Percentiles rank a stretch among this genome's conserved stretches.
These are phyloP conservation scores for Daptonema setosum DNA, from an alignment of 2,888 invertebrate species.

Conservation along the genomic window DNA sequence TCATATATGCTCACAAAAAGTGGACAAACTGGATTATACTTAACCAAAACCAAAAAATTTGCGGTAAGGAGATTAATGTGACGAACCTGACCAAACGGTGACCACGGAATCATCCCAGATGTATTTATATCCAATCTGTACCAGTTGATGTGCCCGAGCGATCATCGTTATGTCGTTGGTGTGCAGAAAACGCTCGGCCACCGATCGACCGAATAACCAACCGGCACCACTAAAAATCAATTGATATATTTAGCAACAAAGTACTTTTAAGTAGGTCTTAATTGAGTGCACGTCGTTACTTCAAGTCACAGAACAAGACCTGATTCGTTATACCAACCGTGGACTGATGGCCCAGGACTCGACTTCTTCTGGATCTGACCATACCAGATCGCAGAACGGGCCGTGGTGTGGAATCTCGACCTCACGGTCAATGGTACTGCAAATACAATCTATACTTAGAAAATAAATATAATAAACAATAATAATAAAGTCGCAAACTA, in stretches of 20 bases:
- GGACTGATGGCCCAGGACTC: slow-evolving; percentile 39
- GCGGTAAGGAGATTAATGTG: too few relatives aligned
- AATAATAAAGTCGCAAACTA: too few relatives aligned
- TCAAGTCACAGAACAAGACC: background rate
- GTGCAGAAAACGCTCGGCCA: slow-evolving; percentile 65
- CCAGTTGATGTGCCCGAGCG: slow-evolving; percentile 92
- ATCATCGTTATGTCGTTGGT: slow-evolving; percentile 76
- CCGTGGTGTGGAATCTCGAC: slow-evolving; percentile 97
- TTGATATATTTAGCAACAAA: background rate
- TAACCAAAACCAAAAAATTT: too few relatives aligned
- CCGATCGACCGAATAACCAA: slow-evolving; percentile 63
- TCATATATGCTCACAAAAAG: too few relatives aligned
- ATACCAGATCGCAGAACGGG: slow-evolving; percentile 88
- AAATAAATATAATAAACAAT: too few relatives aligned
- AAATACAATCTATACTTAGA: too few relatives aligned
- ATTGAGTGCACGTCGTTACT: too few relatives aligned
- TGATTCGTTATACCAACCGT: background rate
- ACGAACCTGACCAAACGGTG: slow-evolving; percentile 87
- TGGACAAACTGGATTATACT: too few relatives aligned
- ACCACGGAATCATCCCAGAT: slow-evolving; percentile 91
- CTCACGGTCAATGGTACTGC: too few relatives aligned
- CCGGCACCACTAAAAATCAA: background rate
- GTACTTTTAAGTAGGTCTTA: background rate
- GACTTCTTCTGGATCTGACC: slow-evolving; percentile 97
- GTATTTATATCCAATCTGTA: slow-evolving; percentile 92